A percentile compares a stretch with the other conserved stretches of the same genome.
These are phyloP conservation scores for Sympetrum striolatum DNA, from an alignment of 2,888 invertebrate species.

Conservation along the genomic window DNA sequence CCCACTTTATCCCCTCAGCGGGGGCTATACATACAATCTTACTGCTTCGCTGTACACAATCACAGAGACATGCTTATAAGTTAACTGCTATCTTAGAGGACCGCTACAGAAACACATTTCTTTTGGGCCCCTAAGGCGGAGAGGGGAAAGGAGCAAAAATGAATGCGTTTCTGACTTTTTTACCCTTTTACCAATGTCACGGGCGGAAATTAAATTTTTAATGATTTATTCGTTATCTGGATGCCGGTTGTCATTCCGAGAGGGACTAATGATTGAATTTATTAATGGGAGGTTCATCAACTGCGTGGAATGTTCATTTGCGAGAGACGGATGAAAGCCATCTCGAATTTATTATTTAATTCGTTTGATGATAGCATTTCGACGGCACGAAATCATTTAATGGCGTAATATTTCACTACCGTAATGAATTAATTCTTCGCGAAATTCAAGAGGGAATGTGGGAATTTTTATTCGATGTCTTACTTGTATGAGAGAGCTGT, in stretches of 20 bases:
- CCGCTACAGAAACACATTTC: constrained; percentile 2
- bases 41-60: neutral
- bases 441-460: no score
- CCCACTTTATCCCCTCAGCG: constrained; percentile 36
- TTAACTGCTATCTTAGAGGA: constrained; percentile 2
- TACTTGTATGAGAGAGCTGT: no score
- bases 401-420: neutral
- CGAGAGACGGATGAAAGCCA: neutral
- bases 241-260: constrained; percentile 5
- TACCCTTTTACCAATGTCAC: neutral
- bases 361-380: neutral
- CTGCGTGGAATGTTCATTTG: constrained; percentile 25
- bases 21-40: constrained; percentile 39
- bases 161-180: constrained; percentile 12
- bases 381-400: neutral
- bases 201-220: constrained; percentile 29
- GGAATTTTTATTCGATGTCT: no score
- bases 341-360: neutral
- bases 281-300: constrained; percentile 1
- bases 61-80: constrained; percentile 25
- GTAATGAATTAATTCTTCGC: neutral
- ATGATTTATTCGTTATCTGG: constrained; percentile 30
- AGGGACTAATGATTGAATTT: constrained; percentile 10
- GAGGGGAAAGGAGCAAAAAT: neutral
- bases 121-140: neutral